Evolutionary conservation across 2,113 vertebrate species (phyloP).

Genomic region (Litocranius walleri): DNA sequence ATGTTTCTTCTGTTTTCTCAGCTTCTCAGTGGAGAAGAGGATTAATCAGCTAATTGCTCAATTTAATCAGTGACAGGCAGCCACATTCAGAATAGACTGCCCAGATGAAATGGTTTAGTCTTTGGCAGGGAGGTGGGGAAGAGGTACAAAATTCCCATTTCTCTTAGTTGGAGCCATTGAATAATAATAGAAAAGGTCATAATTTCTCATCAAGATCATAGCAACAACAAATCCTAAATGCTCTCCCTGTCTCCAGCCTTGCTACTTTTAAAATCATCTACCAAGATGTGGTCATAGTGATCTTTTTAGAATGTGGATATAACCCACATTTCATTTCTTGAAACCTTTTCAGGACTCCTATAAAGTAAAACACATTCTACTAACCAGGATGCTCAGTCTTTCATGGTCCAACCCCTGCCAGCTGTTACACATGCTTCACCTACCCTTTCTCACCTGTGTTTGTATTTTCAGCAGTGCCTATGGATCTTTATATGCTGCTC

Average conservation of each 20-base stretch:
- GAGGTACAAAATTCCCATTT: neutral
- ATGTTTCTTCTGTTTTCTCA: constrained; percentile 63
- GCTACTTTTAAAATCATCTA: neutral
- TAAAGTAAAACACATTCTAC: neutral
- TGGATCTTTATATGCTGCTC: neutral
- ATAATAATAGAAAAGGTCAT: neutral
- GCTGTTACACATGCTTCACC: neutral
- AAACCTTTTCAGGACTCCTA: neutral
- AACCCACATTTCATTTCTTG: neutral
- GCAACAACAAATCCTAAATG: neutral
- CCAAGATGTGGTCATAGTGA: neutral
- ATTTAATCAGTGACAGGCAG: neutral
- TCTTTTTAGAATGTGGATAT: neutral
- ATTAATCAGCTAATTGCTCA: constrained; percentile 39
- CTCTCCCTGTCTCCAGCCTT: neutral
- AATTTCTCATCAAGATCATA: neutral
- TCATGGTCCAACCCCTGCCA: neutral
- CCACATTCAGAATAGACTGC: neutral
- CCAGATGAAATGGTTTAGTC: neutral
- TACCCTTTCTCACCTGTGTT: neutral
- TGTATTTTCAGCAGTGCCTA: neutral
- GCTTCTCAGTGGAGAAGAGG: neutral
- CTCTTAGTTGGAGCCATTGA: neutral
- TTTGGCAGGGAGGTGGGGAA: neutral
- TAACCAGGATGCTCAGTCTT: neutral